Evolutionary conservation across 2,113 vertebrate genomes (phyloP), one percentile per base, ranked within the genome.

Genomic region (Salvelinus sp.): DNA sequence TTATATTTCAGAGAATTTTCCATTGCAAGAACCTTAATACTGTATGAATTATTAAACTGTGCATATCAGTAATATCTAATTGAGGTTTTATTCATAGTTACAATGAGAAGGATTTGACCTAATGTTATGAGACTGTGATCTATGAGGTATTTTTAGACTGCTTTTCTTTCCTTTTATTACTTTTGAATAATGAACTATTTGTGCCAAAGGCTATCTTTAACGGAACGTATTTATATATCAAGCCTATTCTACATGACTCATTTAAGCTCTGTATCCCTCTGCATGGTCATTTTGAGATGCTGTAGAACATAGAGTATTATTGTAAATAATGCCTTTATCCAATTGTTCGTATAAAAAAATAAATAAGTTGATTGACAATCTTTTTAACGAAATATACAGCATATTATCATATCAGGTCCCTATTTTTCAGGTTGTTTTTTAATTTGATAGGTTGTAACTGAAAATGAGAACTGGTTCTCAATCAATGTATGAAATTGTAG

Each of bases 171-270:
- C 68, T 71, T 67, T 62, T 75, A 22, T 65, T 25, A 74, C 84
- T 54, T 81, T 81, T 77, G 76, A 69, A 79, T 68, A 54, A 62
- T 64, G 69, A 71, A 71, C 71, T 77, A 74, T 77, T 66, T 79
- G 93, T 95, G 95, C 95, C 95, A 95, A 95, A 95, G 94, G 93
- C 90, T 93, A 95, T 95, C 95, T 95, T 95, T 94, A 95, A 92
- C 89, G 87, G 75, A 91, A 90, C 80, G 62, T 76, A 79, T 67
- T 81, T n/a, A 62, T n/a, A 62, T 1, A 10, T n/a, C 50, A 58
- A 62, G 68, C 68, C 75, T 78, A 79, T 85, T 76, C 81, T 85
- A 79, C 76, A 75, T 89, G 90, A 90, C 90, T 88, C 83, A 78
- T 89, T 92, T 90, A 92, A 92, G 80, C 83, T 86, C 83, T 92